Evolutionary conservation across 2,113 vertebrate species (phyloP), one percentile per base, ranked within the genome.

Genomic region (Anseranas semipalmata): DNA sequence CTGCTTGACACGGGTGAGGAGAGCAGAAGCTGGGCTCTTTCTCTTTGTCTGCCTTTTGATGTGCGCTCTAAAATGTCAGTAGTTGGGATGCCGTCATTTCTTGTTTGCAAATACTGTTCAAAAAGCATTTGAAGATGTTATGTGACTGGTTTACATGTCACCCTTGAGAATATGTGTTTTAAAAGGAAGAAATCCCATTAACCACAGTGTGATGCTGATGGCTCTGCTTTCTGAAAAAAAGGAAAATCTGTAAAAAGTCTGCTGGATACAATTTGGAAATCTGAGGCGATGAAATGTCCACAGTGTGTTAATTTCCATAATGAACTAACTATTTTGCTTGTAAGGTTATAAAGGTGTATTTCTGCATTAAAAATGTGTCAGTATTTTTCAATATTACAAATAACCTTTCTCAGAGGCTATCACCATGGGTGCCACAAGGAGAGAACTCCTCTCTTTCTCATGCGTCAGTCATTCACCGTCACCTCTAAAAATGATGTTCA

Each of bases 401-500:
- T 60, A 53, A 53, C 16, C 17, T 91, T 87, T 81, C 81, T 32
- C 62, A 87, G 56, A 56, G 39, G 53, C 33, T 68, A 3, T 56
- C 1, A 2, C 39, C 1, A 0, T 30, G 32, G 33, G 15, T 62
- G 45, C 45, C 0, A 1, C 1, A 2, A 28, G 46, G 60, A 80
- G 76, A 91, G 70, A 60, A 27, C 39, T 83, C 45, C 32, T 82
- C 35, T 94, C 33, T 75, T 93, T 60, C 70, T 90, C 43, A 50
- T 35, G 20, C 4, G 1, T 79, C 20, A 4, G 28, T 87, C 45
- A 12, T 82, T 81, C 87, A 32, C 21, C 2, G 0, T 89, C 56
- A 32, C 46, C 65, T 85, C 76, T 78, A 65, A 92, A 92, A 94
- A 33, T 53, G 2, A 63, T 85, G 52, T 89, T 92, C 67, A 79